These are phyloP conservation scores for Hyposoter dolosus DNA, from an alignment of 2,888 invertebrate species.

Conservation along the genomic window DNA sequence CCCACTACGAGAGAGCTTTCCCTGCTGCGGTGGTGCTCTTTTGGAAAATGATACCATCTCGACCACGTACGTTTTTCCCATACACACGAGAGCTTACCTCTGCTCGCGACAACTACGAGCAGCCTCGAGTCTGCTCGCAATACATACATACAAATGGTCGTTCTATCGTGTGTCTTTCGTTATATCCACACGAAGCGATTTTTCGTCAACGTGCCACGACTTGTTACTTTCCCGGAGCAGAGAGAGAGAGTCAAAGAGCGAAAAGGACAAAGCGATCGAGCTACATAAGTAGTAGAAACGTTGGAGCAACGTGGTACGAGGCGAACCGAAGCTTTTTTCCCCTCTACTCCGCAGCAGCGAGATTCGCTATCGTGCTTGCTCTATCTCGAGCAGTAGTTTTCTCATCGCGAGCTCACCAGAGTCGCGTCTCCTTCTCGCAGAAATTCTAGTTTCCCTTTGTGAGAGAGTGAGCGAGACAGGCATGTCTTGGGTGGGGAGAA, in stretches of 20 bases:
- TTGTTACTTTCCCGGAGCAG: constrained; percentile 10
- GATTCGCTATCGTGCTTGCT: constrained; percentile 61
- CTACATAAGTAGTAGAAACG: constrained; percentile 33
- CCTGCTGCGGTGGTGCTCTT: constrained; percentile 3
- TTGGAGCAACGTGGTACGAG: constrained; percentile 31
- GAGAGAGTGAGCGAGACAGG: constrained; percentile 30
- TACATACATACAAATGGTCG: not conserved
- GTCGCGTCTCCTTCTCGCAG: constrained; percentile 23
- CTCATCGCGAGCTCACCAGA: not conserved
- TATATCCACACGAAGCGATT: not conserved
- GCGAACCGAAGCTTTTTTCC: constrained; percentile 28
- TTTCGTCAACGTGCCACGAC: constrained; percentile 62
- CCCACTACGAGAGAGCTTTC: constrained; percentile 46
- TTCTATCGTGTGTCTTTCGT: not conserved
- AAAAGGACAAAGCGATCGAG: constrained; percentile 7
- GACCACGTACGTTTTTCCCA: constrained; percentile 10
- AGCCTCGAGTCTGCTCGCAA: not conserved
- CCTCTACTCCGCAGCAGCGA: constrained; percentile 27
- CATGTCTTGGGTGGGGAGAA: constrained; percentile 47
- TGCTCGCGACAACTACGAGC: constrained; percentile 48
- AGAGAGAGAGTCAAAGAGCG: constrained; percentile 12
- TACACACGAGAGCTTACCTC: not conserved
- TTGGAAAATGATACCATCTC: constrained; percentile 5
- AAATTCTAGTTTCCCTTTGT: constrained; percentile 42
- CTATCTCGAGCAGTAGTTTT: constrained; percentile 41